Evolutionary conservation across 2,113 vertebrate species (phyloP).

Genomic region (Oreochromis aureus): DNA sequence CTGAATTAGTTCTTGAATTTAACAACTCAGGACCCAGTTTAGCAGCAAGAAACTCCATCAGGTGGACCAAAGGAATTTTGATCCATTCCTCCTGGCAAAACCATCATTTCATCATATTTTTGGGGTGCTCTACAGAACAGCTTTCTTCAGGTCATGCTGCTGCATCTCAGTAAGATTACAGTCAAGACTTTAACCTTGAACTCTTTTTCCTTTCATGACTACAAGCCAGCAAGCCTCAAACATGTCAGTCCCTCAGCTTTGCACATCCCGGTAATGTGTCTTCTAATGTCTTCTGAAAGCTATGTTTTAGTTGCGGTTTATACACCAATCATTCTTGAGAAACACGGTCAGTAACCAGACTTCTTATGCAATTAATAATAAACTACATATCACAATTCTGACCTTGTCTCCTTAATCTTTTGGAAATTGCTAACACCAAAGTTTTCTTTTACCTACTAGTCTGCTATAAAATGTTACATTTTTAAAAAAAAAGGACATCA

Average conservation of each 20-base stretch:
- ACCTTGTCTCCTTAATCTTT: background rate
- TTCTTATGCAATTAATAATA: background rate
- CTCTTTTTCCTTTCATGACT: background rate
- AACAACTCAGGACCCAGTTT: background rate
- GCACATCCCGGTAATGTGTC: background rate
- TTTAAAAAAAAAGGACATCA: accelerated
- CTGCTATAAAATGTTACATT: background rate
- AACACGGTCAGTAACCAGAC: background rate
- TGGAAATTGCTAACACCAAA: background rate
- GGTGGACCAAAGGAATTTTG: background rate
- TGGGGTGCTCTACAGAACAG: background rate
- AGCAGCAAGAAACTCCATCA: background rate
- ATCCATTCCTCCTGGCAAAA: background rate
- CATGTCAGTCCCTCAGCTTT: background rate
- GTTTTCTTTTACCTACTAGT: background rate
- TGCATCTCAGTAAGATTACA: background rate
- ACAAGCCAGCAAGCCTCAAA: background rate
- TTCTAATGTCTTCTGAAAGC: background rate
- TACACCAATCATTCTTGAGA: background rate
- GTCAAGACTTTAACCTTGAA: background rate
- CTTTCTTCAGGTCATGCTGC: background rate
- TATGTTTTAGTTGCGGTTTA: background rate
- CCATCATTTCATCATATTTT: background rate
- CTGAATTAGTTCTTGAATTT: background rate
- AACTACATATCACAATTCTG: background rate